Percentiles rank a stretch among this genome's conserved stretches.
These are phyloP conservation scores for Addax nasomaculatus DNA, from an alignment of 2,113 vertebrate genomes.

Conservation along the genomic window DNA sequence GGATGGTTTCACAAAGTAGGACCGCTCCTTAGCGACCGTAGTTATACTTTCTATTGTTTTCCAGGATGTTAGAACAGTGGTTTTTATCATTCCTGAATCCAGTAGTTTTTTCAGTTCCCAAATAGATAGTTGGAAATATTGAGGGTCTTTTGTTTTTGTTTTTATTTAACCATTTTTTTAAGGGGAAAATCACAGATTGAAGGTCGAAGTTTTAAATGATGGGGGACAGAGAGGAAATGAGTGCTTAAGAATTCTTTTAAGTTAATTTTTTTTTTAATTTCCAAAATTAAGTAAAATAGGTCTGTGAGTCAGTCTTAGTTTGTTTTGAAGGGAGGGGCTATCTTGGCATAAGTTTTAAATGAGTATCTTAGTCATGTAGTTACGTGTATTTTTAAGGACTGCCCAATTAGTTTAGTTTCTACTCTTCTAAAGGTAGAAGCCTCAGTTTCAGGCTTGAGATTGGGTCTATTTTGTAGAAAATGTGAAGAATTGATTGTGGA, in stretches of 20 bases:
- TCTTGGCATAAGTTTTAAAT: constrained; percentile 72
- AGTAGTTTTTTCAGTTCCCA: not conserved
- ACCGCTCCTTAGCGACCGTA: not conserved
- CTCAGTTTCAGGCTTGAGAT: constrained; percentile 53
- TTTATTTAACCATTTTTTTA: constrained; percentile 18
- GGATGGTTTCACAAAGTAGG: not conserved
- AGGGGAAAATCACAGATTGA: not conserved
- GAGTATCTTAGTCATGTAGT: constrained; percentile 75
- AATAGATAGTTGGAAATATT: not conserved
- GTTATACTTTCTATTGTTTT: constrained; percentile 44
- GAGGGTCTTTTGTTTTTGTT: not conserved
- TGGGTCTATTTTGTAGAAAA: constrained; percentile 70
- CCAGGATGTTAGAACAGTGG: not conserved
- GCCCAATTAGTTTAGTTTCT: constrained; percentile 66
- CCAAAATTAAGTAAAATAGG: constrained; percentile 63
- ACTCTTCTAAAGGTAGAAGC: constrained; percentile 57
- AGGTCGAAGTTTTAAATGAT: constrained; percentile 21
- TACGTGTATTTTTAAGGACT: constrained; percentile 78
- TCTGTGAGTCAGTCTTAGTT: constrained; percentile 74
- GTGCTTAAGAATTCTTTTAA: constrained; percentile 43
- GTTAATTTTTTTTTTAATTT: constrained; percentile 40
- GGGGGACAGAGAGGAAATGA: constrained; percentile 26
- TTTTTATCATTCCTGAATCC: not conserved
- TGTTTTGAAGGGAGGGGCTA: constrained; percentile 75
- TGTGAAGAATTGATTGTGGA: constrained; percentile 1